Evolutionary conservation across 2,888 invertebrate species (phyloP), one percentile per base, ranked within the genome.

Genomic region (Galerucella calmariensis): DNA sequence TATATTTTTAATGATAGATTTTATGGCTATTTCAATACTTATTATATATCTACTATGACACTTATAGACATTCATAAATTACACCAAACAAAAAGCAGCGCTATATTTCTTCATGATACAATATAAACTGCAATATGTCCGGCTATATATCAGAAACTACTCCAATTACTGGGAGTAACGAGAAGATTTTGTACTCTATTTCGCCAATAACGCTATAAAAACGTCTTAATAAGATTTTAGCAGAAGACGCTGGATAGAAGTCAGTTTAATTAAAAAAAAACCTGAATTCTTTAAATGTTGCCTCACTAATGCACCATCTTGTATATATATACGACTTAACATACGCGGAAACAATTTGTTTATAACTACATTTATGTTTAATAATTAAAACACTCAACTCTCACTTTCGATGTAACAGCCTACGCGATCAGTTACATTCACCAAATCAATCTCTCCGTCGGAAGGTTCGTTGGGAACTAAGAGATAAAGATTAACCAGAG

Each of bases 391-490:
- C 59, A 70, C 10, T 56, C 14, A 69, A 78, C 75, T 78, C 76
- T 78, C 74, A 75, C 78, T 76, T 74, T 76, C 67, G 4, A 63
- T 53, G 27, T 56, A 71, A 44, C 73, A 48, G 51, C 78, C 75
- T 75, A 78, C 78, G 72, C 78, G 73, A 62, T 65, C 53, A 16
- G 56, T 20, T 44, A 24, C 24, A 53, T 16, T 66, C 71, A 58
- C 63, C 58, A 63, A 56, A 66, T 69, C 63, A 27, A 48, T n/a
- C 44, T 69, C 65, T n/a, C 65, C 73, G 75, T 73, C 72, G 72
- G 63, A 72, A 69, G 68, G 72, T 69, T 63, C 74, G 73, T 69
- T 67, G 65, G 69, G 67, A 75, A 78, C 78, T 78, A 76, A 78
- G 73, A 78, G 71, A 71, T 71, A 71, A 71, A 65, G 71, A 65